A percentile compares a stretch with the other conserved stretches of the same genome.
These are phyloP conservation scores for Biston stratarius DNA, from an alignment of 2,888 invertebrate species.

Conservation along the genomic window DNA sequence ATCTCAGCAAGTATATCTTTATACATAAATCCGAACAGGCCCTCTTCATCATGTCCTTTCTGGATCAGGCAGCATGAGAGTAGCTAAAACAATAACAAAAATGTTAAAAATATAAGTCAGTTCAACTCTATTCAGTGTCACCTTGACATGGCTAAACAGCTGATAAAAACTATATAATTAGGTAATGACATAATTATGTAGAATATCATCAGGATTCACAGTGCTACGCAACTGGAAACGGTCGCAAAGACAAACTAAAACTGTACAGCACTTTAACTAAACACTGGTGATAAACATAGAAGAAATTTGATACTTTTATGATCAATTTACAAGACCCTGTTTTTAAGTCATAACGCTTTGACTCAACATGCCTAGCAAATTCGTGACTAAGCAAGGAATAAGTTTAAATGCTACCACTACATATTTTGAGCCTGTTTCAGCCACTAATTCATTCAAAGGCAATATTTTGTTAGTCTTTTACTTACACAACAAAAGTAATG, in stretches of 20 bases:
- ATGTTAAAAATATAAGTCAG: background rate
- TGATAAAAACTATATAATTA: no score
- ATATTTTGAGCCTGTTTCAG: background rate
- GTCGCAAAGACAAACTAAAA: no score
- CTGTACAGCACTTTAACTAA: no score
- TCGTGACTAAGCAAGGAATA: background rate
- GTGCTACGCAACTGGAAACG: no score
- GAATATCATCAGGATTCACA: no score
- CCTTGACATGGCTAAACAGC: no score
- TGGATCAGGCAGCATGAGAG: slow-evolving; percentile 90
- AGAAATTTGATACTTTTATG: no score
- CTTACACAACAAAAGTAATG: slow-evolving; percentile 93
- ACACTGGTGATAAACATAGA: no score
- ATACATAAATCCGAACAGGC: slow-evolving; percentile 90
- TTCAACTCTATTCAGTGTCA: background rate
- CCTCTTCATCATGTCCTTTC: slow-evolving; percentile 88
- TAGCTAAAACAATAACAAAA: slow-evolving; percentile 81
- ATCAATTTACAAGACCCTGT: no score
- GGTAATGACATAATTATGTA: no score
- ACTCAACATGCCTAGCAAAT: background rate
- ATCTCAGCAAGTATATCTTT: slow-evolving; percentile 90
- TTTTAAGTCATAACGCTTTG: background rate
- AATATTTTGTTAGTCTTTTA: slow-evolving; percentile 31
- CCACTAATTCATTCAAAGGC: no score
- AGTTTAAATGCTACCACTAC: background rate